These are phyloP conservation scores for Acrobasis suavella DNA, from an alignment of 2,888 invertebrate genomes.

Conservation along the genomic window DNA sequence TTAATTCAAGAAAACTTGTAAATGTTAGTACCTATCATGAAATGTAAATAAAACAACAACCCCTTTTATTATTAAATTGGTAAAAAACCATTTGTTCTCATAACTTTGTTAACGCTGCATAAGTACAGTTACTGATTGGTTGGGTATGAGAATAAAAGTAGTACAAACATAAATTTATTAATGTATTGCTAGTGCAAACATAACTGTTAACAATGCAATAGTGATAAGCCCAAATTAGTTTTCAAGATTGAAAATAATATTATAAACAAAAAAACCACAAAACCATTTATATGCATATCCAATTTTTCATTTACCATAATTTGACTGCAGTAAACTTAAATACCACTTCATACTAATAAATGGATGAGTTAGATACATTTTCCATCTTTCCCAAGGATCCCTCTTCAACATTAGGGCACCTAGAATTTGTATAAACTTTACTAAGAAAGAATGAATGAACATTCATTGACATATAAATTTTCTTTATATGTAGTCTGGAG, in stretches of 20 bases:
- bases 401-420: constrained; percentile 82
- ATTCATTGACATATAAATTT: no score
- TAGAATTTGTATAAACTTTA: constrained; percentile 56
- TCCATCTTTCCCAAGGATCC: constrained; percentile 81
- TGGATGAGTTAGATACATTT: constrained; percentile 79
- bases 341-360: constrained; percentile 81
- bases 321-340: constrained; percentile 79
- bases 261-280: constrained; percentile 11
- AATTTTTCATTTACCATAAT: constrained; percentile 72
- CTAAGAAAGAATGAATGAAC: not conserved
- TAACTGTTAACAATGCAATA: constrained; percentile 26
- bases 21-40: no score
- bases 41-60: no score
- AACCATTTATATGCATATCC: constrained; percentile 24
- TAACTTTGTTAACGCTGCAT: no score
- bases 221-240: constrained; percentile 8
- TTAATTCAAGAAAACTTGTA: no score
- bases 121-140: no score
- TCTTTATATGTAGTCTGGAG: no score
- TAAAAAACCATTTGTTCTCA: no score
- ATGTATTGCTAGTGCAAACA: constrained; percentile 33
- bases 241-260: constrained; percentile 5
- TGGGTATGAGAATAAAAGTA: no score
- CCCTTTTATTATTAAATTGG: no score
- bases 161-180: not conserved